These are phyloP conservation scores for Rhagoletis zephyria DNA, from an alignment of 1,140 invertebrate genomes.

Conservation along the genomic window DNA sequence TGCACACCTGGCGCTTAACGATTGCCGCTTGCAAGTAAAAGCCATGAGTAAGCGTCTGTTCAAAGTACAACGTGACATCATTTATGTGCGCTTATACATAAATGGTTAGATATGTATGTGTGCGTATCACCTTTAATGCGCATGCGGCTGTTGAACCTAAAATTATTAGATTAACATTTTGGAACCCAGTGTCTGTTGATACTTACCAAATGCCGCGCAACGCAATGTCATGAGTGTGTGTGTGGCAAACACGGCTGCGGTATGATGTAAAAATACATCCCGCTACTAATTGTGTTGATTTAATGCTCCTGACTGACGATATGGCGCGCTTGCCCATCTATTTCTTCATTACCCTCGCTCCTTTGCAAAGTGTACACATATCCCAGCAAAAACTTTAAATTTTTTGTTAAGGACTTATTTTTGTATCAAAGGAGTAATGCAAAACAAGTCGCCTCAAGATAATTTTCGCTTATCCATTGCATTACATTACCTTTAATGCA, in stretches of 20 bases:
- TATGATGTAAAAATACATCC: constrained; percentile 16
- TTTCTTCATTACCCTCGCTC: no score
- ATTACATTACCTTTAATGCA: no score
- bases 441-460: no score
- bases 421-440: no score
- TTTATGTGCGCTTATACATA: background rate
- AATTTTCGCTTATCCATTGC: no score
- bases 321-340: background rate
- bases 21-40: background rate
- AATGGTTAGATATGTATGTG: background rate
- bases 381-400: no score
- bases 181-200: background rate
- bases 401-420: no score
- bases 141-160: background rate
- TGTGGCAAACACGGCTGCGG: background rate
- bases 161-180: constrained; percentile 1
- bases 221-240: background rate
- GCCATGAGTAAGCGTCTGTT: no score
- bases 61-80: background rate
- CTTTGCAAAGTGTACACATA: no score
- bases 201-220: background rate
- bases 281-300: constrained; percentile 16
- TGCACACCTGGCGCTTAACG: constrained; percentile 34
- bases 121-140: background rate
- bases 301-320: background rate